Evolutionary conservation across 2,888 invertebrate genomes (phyloP), one percentile per base, ranked within the genome.

Genomic region (Cryptocheilus praepositus): DNA sequence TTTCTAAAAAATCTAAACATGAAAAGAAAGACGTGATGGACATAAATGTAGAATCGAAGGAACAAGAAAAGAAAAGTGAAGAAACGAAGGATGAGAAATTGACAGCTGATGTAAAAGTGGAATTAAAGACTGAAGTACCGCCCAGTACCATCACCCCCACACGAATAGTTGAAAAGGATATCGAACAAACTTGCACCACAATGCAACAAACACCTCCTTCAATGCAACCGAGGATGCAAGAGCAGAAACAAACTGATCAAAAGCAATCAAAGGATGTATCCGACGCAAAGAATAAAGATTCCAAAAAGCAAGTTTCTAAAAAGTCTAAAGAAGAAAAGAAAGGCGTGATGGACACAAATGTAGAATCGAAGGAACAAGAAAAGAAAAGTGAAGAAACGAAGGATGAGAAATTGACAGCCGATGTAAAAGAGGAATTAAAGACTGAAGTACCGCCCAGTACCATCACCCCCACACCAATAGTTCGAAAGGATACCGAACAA

Each of bases 381-480:
- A 55, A 55, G 13, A 36, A 16, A 7, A 28, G n/a, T 13, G 36
- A n/a, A 18, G 36, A 16, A 55, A 13, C 55, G 16, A 55, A 36
- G 8, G 36, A 2, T 11, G 36, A 36, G 11, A 36, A 36, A 11
- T 1, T 11, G 1, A 7, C 36, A 36, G 36, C 11, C 36, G 49
- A 49, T 2, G 8, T 49, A 16, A n/a, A 11, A n/a, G 3, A 49
- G 16, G 49, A n/a, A 49, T 4, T 49, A n/a, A 4, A 49, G 13
- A 11, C 49, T 11, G 18, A 57, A 19, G 75, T 73, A 28, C 0
- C 67, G 46, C 65, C 81, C 21, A 77, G 16, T n/a, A 49, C 49
- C 8, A 49, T 49, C 16, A 49, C 36, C 3, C 36, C 36, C 7
- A 36, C 11, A 1, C 7, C 5, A 3, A 25, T 7, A 11, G 36